Evolutionary conservation across 2,888 invertebrate species (phyloP), one percentile per base, ranked within the genome.

Genomic region (Drosophila pseudotakahashii): DNA sequence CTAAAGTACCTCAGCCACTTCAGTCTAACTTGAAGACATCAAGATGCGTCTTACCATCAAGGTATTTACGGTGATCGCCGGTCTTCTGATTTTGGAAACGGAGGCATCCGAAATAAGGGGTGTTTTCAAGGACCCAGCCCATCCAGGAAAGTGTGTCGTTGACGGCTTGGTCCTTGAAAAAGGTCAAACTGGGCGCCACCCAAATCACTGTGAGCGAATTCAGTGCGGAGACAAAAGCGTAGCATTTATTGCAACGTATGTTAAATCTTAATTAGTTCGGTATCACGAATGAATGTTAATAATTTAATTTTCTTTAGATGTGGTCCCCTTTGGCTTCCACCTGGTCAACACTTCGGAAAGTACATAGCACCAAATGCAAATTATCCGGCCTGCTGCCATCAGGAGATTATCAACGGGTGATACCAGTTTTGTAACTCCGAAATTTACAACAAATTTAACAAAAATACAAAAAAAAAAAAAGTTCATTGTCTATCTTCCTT

Each of bases 91-190:
- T 45, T 45, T 26, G 45, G n/a, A 19, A 2, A 13, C 13, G 5
- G 36, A 75, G n/a, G 51, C 63, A 10, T 76, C 75, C n/a, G 9
- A 82, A 6, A 5, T 26, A 0, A 26, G 10, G 2, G 85, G 79
- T 3, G 3, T 36, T 11, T 84, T 61, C 11, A 30, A 54, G 16
- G 51, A 84, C 63, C 44, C 57, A 13, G 68, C 67, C 0, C 50
- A 89, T 62, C 89, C 89, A 0, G 82, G 79, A 36, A 89, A 89
- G 52, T 89, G 89, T 55, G 70, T 64, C 3, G 39, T 89, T 3
- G 30, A 42, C 0, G 52, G 69, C 19, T 23, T 79, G 1, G 61
- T 81, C 3, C 42, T 82, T 2, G 58, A 39, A 3, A 39, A 54
- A 0, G 81, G 78, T 7, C 54, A 78, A 7, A 3, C 13, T 13